phyloP scores from a whole-genome alignment of 2,113 vertebrate species.

The Oceanites oceanicus region DNA sequence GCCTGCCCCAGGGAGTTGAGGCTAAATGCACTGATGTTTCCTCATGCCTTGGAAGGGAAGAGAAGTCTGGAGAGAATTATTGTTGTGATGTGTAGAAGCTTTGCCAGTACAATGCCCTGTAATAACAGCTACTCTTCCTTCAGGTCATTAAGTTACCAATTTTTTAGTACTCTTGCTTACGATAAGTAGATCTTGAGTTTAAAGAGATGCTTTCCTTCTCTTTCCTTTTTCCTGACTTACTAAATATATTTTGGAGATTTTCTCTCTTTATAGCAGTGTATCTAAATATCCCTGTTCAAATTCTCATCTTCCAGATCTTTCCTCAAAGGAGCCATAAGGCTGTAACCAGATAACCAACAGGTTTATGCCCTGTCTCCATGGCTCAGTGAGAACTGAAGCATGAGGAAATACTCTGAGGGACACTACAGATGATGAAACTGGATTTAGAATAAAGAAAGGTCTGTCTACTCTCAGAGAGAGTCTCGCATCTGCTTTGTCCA shows the following conservation, averaged over 20 bases:
- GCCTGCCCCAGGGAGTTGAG: constrained; percentile 14
- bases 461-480: not conserved
- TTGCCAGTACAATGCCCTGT: not conserved
- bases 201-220: not conserved
- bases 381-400: not conserved
- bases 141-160: constrained; percentile 17
- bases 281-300: not conserved
- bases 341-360: not conserved
- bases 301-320: not conserved
- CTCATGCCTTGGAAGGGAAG: constrained; percentile 27
- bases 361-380: not conserved
- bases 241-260: not conserved
- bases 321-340: not conserved
- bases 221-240: not conserved
- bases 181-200: not conserved
- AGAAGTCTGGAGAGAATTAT: constrained; percentile 8
- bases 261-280: not conserved
- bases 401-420: not conserved
- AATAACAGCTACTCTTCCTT: not conserved
- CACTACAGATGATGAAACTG: not conserved
- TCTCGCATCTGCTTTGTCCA: not conserved
- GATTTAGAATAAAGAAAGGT: not conserved
- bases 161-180: not conserved
- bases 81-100: not conserved
- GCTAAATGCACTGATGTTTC: constrained; percentile 6